Evolutionary conservation across 2,888 invertebrate genomes (phyloP), one percentile per base, ranked within the genome.

Genomic region (Chouioia cunea): DNA sequence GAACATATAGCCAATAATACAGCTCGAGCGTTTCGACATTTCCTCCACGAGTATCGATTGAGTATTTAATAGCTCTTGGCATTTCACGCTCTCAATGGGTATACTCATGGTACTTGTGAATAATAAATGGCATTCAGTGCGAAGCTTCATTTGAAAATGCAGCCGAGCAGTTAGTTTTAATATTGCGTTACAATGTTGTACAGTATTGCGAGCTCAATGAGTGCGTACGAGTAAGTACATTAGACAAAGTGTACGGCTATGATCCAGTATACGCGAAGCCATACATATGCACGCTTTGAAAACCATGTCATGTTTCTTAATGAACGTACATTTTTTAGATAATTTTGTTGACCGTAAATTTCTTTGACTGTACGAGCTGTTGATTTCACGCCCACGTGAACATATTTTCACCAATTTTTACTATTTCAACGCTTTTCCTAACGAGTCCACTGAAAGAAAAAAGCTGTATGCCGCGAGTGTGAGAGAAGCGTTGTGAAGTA

Each of bases 121-220:
- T 63, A 53, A 36, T 53, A 15, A 63, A 53, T 46, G 27, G 10
- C 14, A 0, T 4, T 20, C 48, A 47, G 60, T 18, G 10, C 14
- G 47, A 18, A 44, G 43, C 48, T 57, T 65, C 48, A 65, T 58
- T 65, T 50, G 22, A 23, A 23, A 59, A 46, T 44, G 27, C 18
- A 65, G n/a, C 47, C 27, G 27, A 14, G 16, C 66, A 27, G 52
- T 66, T 66, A 59, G 52, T 66, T 46, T 53, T 66, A 66, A 66
- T 58, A 22, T 53, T 27, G 46, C 22, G 18, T 10, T 23, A 22
- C 23, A 50, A 18, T 52, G 58, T 53, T 27, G 6, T 27, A 4
- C 2, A 44, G 50, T 44, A 59, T 58, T 53, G 14, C 10, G 52
- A 58, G 50, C 52, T 27, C 53, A 62, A 67, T 62, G 53, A 20